Evolutionary conservation across 1,140 invertebrate species (phyloP), one percentile per base, ranked within the genome.

Genomic region (Nasonia vitripennis): DNA sequence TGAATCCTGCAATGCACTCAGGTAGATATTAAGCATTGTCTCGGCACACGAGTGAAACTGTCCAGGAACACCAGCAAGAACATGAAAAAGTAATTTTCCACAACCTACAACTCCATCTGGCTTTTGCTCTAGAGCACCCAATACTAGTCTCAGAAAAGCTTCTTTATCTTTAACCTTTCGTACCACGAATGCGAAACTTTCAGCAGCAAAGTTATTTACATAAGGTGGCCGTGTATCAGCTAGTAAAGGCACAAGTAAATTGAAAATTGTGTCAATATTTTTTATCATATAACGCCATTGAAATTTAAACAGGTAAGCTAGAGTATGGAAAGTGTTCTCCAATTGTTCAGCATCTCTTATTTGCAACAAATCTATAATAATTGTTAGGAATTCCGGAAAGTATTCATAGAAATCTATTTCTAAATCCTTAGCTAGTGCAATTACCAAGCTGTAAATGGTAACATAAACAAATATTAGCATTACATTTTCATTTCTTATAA

Each of bases 151-250:
- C 37, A 98, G 93, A 91, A 98, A 96, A 27, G 95, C 94, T 11
- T 95, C 94, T 88, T 96, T 97, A 87, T 98, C 96, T 88, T 95
- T 96, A 62, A 98, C 95, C 95, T 98, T 98, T 86, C 98, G 94
- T 10, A 97, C 96, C 2, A 99, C 96, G 94, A 98, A 98, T 17
- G 98, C 96, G 94, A 99, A 98, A 93, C 97, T 97, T 93, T 99
- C 97, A 2, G 97, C 97, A n/a, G 98, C 97, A 95, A 99, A 99
- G 91, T 96, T 96, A 87, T 96, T 96, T n/a, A 99, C 96, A 90
- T 98, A 98, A 79, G 95, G 94, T 81, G 96, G 97, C 83, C 95
- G 94, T 6, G 94, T 93, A 74, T 96, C 95, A 86, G 95, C 95
- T 9, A 98, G 90, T 1, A 98, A 90, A 1, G 97, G 97, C 31